These are phyloP conservation scores for Anguilla anguilla DNA, from an alignment of 2,797 vertebrate genomes.

Conservation along the genomic window DNA sequence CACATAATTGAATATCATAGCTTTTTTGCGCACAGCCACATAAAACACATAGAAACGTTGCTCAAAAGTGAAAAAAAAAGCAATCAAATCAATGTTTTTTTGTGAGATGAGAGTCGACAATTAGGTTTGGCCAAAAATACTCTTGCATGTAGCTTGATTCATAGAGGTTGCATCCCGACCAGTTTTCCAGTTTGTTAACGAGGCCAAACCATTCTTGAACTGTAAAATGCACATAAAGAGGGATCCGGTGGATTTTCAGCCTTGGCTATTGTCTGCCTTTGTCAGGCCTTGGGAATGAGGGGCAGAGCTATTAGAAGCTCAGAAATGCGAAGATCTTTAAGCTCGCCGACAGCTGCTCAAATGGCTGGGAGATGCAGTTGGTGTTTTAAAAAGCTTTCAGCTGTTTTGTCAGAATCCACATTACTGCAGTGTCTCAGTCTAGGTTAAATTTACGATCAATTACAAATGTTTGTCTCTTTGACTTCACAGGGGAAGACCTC, in stretches of 20 bases:
- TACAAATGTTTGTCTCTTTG: not conserved
- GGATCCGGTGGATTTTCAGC: slow-evolving; percentile 38
- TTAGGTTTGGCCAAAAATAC: not conserved
- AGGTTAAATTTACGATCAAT: slow-evolving; percentile 19
- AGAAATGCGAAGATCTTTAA: slow-evolving; percentile 19
- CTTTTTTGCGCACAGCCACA: not conserved
- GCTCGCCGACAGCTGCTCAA: slow-evolving; percentile 33
- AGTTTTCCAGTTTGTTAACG: not conserved
- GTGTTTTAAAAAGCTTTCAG: slow-evolving; percentile 68
- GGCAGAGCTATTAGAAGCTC: slow-evolving; percentile 36
- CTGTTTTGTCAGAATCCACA: slow-evolving; percentile 58
- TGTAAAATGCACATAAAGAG: slow-evolving; percentile 34
- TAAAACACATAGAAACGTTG: not conserved
- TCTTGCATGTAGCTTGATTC: not conserved
- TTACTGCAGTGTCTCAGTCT: slow-evolving; percentile 25
- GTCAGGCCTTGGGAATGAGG: slow-evolving; percentile 39
- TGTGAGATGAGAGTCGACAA: not conserved
- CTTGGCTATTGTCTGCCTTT: slow-evolving; percentile 35
- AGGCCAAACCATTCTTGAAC: not conserved
- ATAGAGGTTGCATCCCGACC: not conserved
- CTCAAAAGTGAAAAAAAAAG: not conserved
- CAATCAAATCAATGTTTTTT: not conserved
- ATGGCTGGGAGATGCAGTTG: slow-evolving; percentile 40
- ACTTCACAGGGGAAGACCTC: not conserved
- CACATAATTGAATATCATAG: not conserved